Base-by-base conservation (phyloP, 2,888 invertebrate species). In the Merodon equestris region DNA sequence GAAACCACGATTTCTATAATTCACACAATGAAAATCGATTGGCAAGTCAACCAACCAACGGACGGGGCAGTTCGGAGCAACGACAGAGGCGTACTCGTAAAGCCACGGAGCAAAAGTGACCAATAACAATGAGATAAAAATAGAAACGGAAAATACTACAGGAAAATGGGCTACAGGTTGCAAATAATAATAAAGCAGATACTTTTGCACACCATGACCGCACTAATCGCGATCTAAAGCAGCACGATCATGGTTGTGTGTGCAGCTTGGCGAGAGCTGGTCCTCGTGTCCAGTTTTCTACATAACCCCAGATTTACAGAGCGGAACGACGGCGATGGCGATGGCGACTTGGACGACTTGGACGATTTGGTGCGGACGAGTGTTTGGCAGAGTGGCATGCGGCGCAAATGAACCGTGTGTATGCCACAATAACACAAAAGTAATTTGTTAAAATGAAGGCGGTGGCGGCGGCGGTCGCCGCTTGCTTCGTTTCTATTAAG, bases 361-460 rank as follows among this genome's bases (percentile, higher is more conserved):
- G 27, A 27, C 27, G 27, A 27, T 7, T 27, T 27, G 27, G 27
- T 4, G 27, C 7, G 3, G 27, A 27, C 3, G 27, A 27, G 3
- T 27, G 27, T 27, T 27, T 27, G 27, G 27, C 27, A 14, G 40
- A 47, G 67, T 73, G 68, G 57, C 61, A 68, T 63, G 79, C 64
- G 58, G 74, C 51, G 58, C 64, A 79, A 79, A 74, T 79, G 68
- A 79, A 79, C 79, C 74, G 63, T 79, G 68, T 74, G 79, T 79
- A 74, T 56, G 68, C 68, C 68, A 74, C 79, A 79, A 79, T 74
- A 79, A 79, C 74, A 74, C 70, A 64, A 74, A 66, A 74, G 79
- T 79, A 79, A 79, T 79, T 79, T 79, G 79, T 79, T 79, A 79
- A 79, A 79, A 79, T 74, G 79, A 79, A 79, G 79, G 79, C 74